Conservation (phyloP, 2,888 invertebrate species). For the Calameuta idolon region DNA sequence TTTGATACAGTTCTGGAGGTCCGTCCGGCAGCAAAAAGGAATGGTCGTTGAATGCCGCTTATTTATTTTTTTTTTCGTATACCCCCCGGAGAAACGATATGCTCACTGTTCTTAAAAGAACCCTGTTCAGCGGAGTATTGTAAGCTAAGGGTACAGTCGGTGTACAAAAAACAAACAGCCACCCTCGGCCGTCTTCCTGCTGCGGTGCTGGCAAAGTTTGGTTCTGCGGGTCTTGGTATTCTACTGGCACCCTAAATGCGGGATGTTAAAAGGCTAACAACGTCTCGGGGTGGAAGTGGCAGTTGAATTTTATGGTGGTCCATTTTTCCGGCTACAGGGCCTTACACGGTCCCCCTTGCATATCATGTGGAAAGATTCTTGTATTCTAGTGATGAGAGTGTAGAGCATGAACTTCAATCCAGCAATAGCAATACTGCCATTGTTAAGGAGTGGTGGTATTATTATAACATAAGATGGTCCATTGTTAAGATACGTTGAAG, state of each 20-base stretch:
- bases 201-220: background rate
- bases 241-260: background rate
- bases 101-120: background rate
- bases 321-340: background rate
- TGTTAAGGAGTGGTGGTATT: background rate
- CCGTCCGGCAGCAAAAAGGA: background rate
- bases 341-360: background rate
- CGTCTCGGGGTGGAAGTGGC: background rate
- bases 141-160: background rate
- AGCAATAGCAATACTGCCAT: background rate
- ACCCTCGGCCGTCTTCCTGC: background rate
- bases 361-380: background rate
- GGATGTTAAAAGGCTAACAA: background rate
- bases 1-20: background rate
- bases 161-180: background rate
- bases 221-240: background rate
- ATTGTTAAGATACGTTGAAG: background rate
- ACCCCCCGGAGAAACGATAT: background rate
- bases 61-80: background rate
- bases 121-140: background rate
- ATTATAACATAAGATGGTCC: background rate
- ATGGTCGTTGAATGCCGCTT: background rate
- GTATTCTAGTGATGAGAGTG: background rate
- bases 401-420: background rate
- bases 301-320: conserved; percentile 3